Base-by-base conservation (phyloP, 2,113 vertebrate genomes). In the Pampusana beccarii region DNA sequence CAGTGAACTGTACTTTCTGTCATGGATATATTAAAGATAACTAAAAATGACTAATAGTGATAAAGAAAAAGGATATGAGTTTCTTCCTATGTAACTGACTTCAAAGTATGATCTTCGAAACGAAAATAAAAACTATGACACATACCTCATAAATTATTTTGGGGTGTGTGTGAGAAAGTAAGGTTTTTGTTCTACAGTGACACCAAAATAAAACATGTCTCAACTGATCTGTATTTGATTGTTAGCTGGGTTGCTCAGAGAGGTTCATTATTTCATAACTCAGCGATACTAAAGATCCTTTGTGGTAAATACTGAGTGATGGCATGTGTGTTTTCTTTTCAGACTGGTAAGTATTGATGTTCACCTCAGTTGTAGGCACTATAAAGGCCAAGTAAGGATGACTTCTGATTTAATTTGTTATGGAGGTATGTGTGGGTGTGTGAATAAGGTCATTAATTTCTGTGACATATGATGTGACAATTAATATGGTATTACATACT, bases 31-130 rank as follows among this genome's bases (percentile, higher is more conserved):
- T 82, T 80, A 77, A 69, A 82, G 69, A 88, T n/a, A 75, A 25
- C 44, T 62, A 61, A 85, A 92, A 94, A 86, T 69, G 66, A 48
- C 58, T 67, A 53, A 61, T 15, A 72, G 16, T 54, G 62, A 77
- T 93, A 86, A 93, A 93, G 78, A 56, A 87, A 89, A 94, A 60
- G 79, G 62, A 73, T 94, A 73, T 77, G 26, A 86, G 16, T 80
- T 85, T 79, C 28, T 79, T 90, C 42, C 36, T 80, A 20, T 69
- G 54, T 6, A 44, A 69, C 24, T 71, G 65, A 91, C 61, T 95
- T 95, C 61, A 91, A 92, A 93, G 57, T 9, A 3, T 65, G 33
- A 84, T 66, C 46, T 75, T 84, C 79, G 61, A 92, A 93, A 80
- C 50, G 64, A 86, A 89, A 86, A 62, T 60, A 81, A 84, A 89